Conservation (phyloP, 2,797 vertebrate genomes). For the Coregonus sp. region DNA sequence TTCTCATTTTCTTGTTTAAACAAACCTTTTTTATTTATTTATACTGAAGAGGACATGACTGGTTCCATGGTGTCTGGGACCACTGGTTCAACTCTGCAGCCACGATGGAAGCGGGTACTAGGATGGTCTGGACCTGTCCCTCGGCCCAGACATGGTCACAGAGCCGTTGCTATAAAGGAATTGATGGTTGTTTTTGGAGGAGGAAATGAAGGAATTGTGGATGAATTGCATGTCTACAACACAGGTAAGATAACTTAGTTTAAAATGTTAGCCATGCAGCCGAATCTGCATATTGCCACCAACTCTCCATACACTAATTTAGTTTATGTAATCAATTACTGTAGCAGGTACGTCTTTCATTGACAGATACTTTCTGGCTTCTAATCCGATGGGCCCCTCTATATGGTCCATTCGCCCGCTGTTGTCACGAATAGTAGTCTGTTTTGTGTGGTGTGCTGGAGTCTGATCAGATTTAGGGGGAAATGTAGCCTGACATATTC, state of each 20-base stretch:
- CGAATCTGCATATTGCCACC: too few species aligned
- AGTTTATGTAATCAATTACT: constrained; percentile 88
- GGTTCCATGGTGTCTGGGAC: constrained; percentile 76
- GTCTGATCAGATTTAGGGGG: constrained; percentile 63
- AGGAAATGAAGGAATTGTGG: constrained; percentile 92
- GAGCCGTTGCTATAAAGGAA: constrained; percentile 92
- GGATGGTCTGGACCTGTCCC: constrained; percentile 93
- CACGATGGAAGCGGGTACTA: constrained; percentile 92
- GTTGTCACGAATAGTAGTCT: too few species aligned
- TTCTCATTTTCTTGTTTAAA: constrained; percentile 9
- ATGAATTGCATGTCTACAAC: constrained; percentile 92
- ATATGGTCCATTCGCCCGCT: too few species aligned
- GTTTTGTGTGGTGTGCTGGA: constrained; percentile 50
- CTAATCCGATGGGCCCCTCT: too few species aligned
- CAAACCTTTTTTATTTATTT: neutral
- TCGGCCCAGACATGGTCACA: constrained; percentile 89
- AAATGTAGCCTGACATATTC: neutral
- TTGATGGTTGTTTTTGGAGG: constrained; percentile 94
- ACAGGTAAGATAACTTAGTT: constrained; percentile 78
- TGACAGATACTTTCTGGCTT: constrained; percentile 48
- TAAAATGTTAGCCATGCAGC: too few species aligned
- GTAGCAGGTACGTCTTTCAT: constrained; percentile 78
- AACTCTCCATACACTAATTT: constrained; percentile 57
- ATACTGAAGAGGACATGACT: constrained; percentile 76
- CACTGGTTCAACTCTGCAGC: constrained; percentile 82